Evolutionary conservation across 35 echinoderm and acorn worm genomes (phyloP).

Genomic region (Holothuria glaberrima): DNA sequence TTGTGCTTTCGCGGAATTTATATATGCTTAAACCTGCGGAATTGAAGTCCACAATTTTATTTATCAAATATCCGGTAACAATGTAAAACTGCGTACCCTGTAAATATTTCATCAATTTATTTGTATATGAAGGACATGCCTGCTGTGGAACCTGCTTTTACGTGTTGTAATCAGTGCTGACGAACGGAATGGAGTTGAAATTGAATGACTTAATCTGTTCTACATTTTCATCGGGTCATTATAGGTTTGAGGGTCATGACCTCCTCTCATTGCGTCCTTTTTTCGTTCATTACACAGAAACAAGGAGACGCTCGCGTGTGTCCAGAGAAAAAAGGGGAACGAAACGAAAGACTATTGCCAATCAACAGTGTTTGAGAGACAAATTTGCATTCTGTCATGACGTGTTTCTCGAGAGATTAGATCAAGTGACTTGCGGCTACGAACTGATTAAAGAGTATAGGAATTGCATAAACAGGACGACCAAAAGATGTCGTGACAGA

Average conservation of each 20-base stretch:
- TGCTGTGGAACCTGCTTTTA: too few species aligned
- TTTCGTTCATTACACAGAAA: constrained; percentile 63
- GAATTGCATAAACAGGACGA: not conserved
- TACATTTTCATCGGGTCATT: not conserved
- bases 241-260: constrained; percentile 9
- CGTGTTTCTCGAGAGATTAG: not conserved
- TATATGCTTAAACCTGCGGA: not conserved
- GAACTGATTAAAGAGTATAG: constrained; percentile 12
- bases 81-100: too few species aligned
- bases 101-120: too few species aligned
- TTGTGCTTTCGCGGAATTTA: not conserved
- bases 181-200: not conserved
- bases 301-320: constrained; percentile 42
- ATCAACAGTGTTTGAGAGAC: constrained; percentile 18
- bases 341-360: not conserved
- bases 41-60: too few species aligned
- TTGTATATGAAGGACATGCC: too few species aligned
- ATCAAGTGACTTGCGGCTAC: not conserved
- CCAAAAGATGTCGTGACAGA: constrained; percentile 41
- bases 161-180: too few species aligned
- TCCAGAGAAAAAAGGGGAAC: constrained; percentile 4
- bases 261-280: constrained; percentile 37
- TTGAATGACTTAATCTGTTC: constrained; percentile 11
- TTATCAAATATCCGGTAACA: too few species aligned
- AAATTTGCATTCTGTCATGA: constrained; percentile 22